Percentiles rank a stretch among this genome's conserved stretches.
Conservation (phyloP, 2,888 invertebrate genomes). For the Limnephilus marmoratus region DNA sequence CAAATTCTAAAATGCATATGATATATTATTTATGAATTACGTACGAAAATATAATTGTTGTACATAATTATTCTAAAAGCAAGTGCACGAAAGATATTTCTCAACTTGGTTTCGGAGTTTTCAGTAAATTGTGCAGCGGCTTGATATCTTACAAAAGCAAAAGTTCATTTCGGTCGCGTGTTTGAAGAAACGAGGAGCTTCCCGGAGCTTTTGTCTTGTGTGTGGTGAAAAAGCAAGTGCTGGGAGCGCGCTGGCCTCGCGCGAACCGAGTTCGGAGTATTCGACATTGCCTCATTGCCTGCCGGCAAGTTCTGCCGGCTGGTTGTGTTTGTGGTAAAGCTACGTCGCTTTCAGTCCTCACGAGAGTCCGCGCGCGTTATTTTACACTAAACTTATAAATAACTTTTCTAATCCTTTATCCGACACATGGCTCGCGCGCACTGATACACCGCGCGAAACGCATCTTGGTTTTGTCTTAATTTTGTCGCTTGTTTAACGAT, state of each 20-base stretch:
- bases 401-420: constrained; percentile 46
- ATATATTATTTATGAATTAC: not conserved
- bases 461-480: not conserved
- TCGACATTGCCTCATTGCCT: constrained; percentile 18
- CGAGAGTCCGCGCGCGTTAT: not conserved
- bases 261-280: not conserved
- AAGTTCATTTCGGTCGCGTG: not conserved
- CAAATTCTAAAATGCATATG: no score
- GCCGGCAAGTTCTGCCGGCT: constrained; percentile 44
- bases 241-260: not conserved
- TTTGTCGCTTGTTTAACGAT: not conserved
- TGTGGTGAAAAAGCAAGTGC: not conserved
- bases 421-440: constrained; percentile 47
- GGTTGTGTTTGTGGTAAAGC: not conserved
- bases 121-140: not conserved
- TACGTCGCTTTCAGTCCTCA: not conserved
- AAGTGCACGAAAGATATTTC: constrained; percentile 9
- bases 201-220: not conserved
- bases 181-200: no score
- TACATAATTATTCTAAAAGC: not conserved
- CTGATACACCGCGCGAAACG: not conserved
- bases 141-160: not conserved
- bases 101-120: not conserved
- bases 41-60: not conserved
- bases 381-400: constrained; percentile 53